Base-by-base conservation (phyloP, 1,140 invertebrate genomes). In the Cyphomyrmex costatus region DNA sequence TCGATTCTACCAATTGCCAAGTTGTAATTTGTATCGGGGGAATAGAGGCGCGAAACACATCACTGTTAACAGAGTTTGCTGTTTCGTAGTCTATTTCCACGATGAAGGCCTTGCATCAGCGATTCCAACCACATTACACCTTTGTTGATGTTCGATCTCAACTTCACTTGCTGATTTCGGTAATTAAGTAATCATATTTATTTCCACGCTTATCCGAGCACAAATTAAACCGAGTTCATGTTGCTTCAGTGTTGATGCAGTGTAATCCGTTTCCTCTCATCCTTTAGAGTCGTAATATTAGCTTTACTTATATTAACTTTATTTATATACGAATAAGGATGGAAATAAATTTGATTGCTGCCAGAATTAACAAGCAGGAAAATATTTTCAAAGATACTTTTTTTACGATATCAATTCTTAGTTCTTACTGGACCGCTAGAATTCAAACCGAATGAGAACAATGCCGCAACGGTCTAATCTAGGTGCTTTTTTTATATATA, bases 81-180 rank as follows among this genome's bases (percentile, higher is more conserved):
- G 53, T 83, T 83, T 60, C 36, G 16, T 42, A 58, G 53, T 53
- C 68, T 49, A 83, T 46, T 83, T 73, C 53, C 42, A 21, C 36
- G 24, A 74, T n/a, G 56, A 49, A 83, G 4, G 33, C 42, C 24
- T 49, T 24, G 53, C 53, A 16, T 49, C 53, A 46, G 27, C 30
- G 24, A 83, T 73, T 83, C 71, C 33, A 36, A 83, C 27, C 24
- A 30, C 61, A 21, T 79, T 79, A 66, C 61, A 6, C 66, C 36
- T 82, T 84, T 78, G 82, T 63, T 33, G n/a, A 46, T 78, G 46
- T 78, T 78, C 73, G 73, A 65, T 78, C 14, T 63, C 16, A 51
- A 33, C 58, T 63, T 76, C 21, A 14, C 42, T 51, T 42, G 58
- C 46, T 76, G 30, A 63, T 84, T 76, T 85, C 30, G 21, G 51